These are phyloP conservation scores for Incurvaria masculella DNA, from an alignment of 2,888 invertebrate species.

Conservation along the genomic window DNA sequence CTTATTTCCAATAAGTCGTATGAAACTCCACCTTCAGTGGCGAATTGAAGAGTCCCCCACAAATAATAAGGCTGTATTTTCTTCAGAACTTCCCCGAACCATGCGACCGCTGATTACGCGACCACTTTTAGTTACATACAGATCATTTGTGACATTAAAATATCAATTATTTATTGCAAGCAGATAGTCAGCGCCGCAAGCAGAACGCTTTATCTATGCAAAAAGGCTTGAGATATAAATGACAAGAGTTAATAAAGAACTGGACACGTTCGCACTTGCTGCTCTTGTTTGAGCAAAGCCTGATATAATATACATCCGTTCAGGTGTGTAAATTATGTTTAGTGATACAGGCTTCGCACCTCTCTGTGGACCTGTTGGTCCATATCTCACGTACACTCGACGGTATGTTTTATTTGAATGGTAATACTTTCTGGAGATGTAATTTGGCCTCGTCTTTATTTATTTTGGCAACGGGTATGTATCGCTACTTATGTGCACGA, in stretches of 20 bases:
- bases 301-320: no score
- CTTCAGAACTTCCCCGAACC: no score
- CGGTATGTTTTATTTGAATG: background rate
- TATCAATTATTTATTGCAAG: conserved; percentile 53
- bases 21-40: no score
- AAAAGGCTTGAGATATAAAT: conserved; percentile 10
- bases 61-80: no score
- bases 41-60: no score
- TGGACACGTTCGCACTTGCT: background rate
- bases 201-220: conserved; percentile 25
- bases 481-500: no score
- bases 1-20: background rate
- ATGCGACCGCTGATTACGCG: no score
- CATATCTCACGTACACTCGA: background rate
- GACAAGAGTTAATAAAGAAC: background rate
- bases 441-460: no score
- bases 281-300: background rate
- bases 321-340: background rate
- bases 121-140: conserved; percentile 42
- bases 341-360: background rate
- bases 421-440: no score
- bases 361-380: background rate
- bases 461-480: no score
- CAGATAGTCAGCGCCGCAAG: conserved; percentile 40
- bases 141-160: conserved; percentile 56